Percentiles rank a stretch among this genome's conserved stretches.
These are phyloP conservation scores for Drosophila repletoides DNA, from an alignment of 1,140 invertebrate genomes.

Conservation along the genomic window DNA sequence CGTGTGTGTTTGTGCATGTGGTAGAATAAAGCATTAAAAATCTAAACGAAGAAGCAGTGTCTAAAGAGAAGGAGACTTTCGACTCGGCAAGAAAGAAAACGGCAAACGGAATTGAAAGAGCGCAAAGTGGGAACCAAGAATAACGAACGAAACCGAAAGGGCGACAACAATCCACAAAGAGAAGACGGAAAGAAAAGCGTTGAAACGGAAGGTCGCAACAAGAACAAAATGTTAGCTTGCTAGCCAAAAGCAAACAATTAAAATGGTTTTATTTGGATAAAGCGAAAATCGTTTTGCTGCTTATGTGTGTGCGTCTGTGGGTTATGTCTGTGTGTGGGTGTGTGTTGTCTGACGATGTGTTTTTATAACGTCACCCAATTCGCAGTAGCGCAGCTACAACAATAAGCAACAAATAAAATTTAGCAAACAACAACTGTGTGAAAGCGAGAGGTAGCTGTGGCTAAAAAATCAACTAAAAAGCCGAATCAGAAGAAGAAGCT, in stretches of 20 bases:
- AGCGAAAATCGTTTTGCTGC: constrained; percentile 22
- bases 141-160: constrained; percentile 33
- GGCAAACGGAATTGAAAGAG: constrained; percentile 32
- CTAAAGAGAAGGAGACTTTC: constrained; percentile 8
- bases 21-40: constrained; percentile 40
- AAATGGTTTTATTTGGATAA: constrained; percentile 34
- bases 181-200: constrained; percentile 50
- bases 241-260: constrained; percentile 28
- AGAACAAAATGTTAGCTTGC: constrained; percentile 23
- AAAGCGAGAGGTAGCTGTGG: no score
- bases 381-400: constrained; percentile 15
- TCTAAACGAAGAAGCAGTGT: constrained; percentile 34
- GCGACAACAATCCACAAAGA: constrained; percentile 41
- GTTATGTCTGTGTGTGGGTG: not conserved
- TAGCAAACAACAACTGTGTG: constrained; percentile 14
- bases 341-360: constrained; percentile 33
- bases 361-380: constrained; percentile 47
- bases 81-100: constrained; percentile 17
- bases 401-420: constrained; percentile 20
- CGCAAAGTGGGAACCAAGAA: constrained; percentile 54
- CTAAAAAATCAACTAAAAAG: constrained; percentile 24
- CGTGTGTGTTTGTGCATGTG: constrained; percentile 23
- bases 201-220: constrained; percentile 14
- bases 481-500: not conserved
- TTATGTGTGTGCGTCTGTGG: constrained; percentile 19